Conservation (phyloP, 2,888 invertebrate genomes). For the Eudasyphora cyanicolor region DNA sequence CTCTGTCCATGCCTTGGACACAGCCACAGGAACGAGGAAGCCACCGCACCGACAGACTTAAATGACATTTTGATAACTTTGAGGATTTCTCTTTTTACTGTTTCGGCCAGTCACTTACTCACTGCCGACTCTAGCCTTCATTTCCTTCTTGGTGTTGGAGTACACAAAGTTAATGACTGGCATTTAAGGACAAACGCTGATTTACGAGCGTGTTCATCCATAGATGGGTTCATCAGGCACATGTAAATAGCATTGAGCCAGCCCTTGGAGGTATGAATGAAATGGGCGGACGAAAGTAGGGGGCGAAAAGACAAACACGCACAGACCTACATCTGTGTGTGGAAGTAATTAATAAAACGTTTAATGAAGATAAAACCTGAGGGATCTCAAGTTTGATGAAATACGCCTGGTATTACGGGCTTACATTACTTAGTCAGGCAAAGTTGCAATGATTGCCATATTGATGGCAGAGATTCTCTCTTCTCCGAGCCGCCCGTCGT, state of each 20-base stretch:
- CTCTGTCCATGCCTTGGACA: neutral
- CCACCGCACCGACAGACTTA: slow-evolving; percentile 46
- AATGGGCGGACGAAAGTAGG: neutral
- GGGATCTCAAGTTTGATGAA: slow-evolving; percentile 27
- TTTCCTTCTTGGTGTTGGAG: slow-evolving; percentile 25
- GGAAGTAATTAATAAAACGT: slow-evolving; percentile 63
- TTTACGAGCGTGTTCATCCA: slow-evolving; percentile 11
- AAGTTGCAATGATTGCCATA: neutral
- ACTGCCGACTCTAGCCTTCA: neutral
- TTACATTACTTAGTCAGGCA: neutral
- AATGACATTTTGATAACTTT: slow-evolving; percentile 64
- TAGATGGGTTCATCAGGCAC: too few species aligned
- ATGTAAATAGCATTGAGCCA: neutral
- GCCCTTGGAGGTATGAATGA: neutral
- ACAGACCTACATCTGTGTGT: neutral
- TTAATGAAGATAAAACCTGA: slow-evolving; percentile 59
- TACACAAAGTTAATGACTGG: slow-evolving; percentile 54
- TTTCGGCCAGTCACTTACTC: slow-evolving; percentile 43
- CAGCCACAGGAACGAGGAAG: too few species aligned
- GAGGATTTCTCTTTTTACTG: slow-evolving; percentile 50
- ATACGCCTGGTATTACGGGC: neutral
- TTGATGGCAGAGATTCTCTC: too few species aligned
- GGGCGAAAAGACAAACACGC: neutral
- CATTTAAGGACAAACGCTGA: slow-evolving; percentile 51
- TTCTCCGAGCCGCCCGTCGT: too few species aligned